A percentile compares a stretch with the other conserved stretches of the same genome.
phyloP scores from a whole-genome alignment of 2,113 vertebrate species.

The Boulengerochromis microlepis region DNA sequence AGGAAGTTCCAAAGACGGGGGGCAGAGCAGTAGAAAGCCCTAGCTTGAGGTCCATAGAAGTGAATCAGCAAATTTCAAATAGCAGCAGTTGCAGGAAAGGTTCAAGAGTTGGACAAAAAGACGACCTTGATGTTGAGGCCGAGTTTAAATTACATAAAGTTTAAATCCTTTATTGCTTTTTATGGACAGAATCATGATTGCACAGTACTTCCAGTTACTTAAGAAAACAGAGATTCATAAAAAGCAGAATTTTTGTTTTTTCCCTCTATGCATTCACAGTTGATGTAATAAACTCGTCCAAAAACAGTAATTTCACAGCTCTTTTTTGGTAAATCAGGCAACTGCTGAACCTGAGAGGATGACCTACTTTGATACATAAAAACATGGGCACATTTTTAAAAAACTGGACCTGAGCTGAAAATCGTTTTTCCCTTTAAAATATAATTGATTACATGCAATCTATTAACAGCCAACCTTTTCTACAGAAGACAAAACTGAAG shows the following conservation, averaged over 20 bases:
- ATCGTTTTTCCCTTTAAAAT: background rate
- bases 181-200: background rate
- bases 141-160: background rate
- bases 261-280: rapidly evolving
- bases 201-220: rapidly evolving
- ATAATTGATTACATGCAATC: background rate
- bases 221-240: background rate
- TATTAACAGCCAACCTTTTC: background rate
- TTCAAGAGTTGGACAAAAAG: background rate
- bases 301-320: background rate
- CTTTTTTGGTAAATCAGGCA: background rate
- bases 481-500: background rate
- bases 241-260: background rate
- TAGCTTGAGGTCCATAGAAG: background rate
- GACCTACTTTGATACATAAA: background rate
- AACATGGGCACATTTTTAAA: background rate
- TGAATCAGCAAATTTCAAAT: background rate
- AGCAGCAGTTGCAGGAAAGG: background rate
- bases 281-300: background rate
- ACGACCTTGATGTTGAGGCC: background rate
- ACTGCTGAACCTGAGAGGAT: background rate
- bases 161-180: background rate
- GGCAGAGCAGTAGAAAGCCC: background rate
- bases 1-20: too few relatives aligned
- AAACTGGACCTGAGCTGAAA: background rate